Evolutionary conservation across 2,888 invertebrate genomes (phyloP), one percentile per base, ranked within the genome.

Genomic region (Oasisia sp.): DNA sequence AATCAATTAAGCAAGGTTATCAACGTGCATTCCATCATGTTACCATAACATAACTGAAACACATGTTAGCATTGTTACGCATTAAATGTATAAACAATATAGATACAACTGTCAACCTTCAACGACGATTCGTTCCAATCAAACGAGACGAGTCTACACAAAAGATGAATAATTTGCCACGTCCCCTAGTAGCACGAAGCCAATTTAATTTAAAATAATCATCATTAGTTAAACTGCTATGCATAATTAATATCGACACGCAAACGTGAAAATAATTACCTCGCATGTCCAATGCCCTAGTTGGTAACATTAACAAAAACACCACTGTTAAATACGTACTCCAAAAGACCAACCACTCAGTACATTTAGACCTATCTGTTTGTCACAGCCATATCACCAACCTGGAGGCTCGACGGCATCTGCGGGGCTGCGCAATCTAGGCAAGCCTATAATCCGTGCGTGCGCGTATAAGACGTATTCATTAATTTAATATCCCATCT

Each of bases 371-470:
- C n/a, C 27, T 19, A 27, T 74, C 74, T 74, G 74, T 27, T 27
- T 74, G 7, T 74, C 27, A 74, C 74, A 74, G 27, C 74, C 27
- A 74, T 74, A 27, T 74, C 19, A 74, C 74, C 74, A 74, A 74
- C 74, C 74, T 74, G 74, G 7, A n/a, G 27, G 74, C 74, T 5
- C 74, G 74, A 74, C n/a, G 27, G 74, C 74, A 74, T 74, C 74
- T 74, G 74, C 74, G 19, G n/a, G 74, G 7, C 19, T 27, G 74
- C 74, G n/a, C n/a, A 27, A 74, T 74, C 74, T n/a, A 74, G 74
- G 74, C 74, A 74, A n/a, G n/a, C n/a, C 74, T 74, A 74, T 74
- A 74, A 74, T 74, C 74, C 74, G 74, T 74, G 74, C 74, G 74
- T 74, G 74, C 27, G 14, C 74, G 74, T 74, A 27, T 74, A 74